Evolutionary conservation across 2,113 vertebrate species (phyloP), one percentile per base, ranked within the genome.

Genomic region (Phaethon lepturus): DNA sequence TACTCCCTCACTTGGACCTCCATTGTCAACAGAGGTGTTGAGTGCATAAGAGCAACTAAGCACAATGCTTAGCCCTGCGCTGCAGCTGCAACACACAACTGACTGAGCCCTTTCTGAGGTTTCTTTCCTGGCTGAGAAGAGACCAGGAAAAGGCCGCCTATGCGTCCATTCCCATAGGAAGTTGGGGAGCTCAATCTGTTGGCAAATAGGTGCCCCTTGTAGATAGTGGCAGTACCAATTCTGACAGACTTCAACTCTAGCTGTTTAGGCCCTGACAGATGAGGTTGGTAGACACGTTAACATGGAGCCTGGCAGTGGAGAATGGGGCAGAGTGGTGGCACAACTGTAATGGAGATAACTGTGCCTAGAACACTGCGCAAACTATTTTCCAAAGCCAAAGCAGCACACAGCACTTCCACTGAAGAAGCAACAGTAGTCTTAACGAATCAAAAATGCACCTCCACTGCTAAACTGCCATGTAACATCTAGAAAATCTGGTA

Each of bases 1-100:
- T 72, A 3, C 22, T 66, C n/a, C n/a, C 25, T 82, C 59, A 47
- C 29, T 56, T 53, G 38, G 25, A 33, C 19, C 28, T 52, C 42
- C 22, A 5, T 20, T 2, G 0, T 17, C 42, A 45, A 6, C 24
- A 42, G 47, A 47, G 7, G 35, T 7, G 24, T 29, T 62, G 81
- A 56, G 42, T 1, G 2, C 0, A 0, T 42, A 50, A 9, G 64
- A 53, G 28, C 55, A 47, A 15, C 9, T 38, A 20, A 76, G n/a
- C 22, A 29, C 28, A 52, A 22, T 0, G 5, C n/a, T 72, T 15
- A 33, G n/a, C 52, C 11, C 44, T 23, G 26, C 26, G 19, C 68
- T 53, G 67, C 29, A 31, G 19, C 75, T 25, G 31, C 35, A 19
- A 17, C 18, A 22, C 33, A 7, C 11, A 33, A 33, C 33, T 23